phyloP scores from a whole-genome alignment of 1,140 invertebrate genomes.

The Eupristina koningsbergeri region DNA sequence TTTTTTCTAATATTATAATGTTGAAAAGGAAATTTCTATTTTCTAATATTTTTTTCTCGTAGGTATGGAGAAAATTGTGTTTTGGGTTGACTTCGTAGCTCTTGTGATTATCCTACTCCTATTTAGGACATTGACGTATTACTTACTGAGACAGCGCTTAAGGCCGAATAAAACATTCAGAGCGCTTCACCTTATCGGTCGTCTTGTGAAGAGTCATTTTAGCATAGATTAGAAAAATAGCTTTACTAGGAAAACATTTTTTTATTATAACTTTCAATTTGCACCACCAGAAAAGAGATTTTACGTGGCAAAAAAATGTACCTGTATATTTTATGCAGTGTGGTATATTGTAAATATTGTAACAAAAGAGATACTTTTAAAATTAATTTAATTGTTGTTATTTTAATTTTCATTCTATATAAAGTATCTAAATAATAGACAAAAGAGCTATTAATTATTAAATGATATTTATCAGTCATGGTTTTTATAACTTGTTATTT shows the following conservation, averaged over 20 bases:
- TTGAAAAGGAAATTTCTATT: not conserved
- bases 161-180: constrained; percentile 80
- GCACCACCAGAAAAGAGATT: not conserved
- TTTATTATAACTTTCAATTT: not conserved
- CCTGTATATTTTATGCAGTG: constrained; percentile 26
- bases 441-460: too few species aligned
- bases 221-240: constrained; percentile 60
- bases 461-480: not conserved
- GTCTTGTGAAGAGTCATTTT: constrained; percentile 77
- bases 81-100: constrained; percentile 77
- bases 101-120: constrained; percentile 75
- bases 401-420: not conserved
- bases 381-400: constrained; percentile 16
- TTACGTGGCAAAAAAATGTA: not conserved
- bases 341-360: constrained; percentile 39
- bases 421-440: too few species aligned
- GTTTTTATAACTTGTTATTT: not conserved
- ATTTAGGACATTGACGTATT: constrained; percentile 77
- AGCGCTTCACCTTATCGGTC: constrained; percentile 76
- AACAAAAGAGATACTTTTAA: constrained; percentile 18
- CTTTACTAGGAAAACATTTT: not conserved
- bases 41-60: constrained; percentile 45
- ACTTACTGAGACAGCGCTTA: constrained; percentile 78
- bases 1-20: too few species aligned
- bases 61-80: constrained; percentile 77